Conservation (phyloP, 2,113 vertebrate species). For the Cinclus mexicanus region DNA sequence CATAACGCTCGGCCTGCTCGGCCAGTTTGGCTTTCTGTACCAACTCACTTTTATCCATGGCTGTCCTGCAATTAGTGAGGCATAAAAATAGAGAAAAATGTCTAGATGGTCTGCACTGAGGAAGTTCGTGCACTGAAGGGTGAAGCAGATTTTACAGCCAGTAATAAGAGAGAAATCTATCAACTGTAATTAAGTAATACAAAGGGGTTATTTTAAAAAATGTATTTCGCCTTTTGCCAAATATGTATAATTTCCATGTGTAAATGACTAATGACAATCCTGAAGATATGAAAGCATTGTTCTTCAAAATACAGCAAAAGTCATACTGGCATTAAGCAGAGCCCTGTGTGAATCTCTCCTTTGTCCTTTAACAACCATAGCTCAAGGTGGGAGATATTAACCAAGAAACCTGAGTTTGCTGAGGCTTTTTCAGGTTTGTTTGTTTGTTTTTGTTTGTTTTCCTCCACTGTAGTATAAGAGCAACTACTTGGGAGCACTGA, state of each 20-base stretch:
- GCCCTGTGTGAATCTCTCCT: not conserved
- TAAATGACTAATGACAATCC: not conserved
- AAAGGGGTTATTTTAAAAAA: not conserved
- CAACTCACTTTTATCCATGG: slow-evolving; percentile 97
- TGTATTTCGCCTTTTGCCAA: not conserved
- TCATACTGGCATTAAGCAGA: not conserved
- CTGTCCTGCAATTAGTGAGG: slow-evolving; percentile 67
- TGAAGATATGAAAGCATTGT: not conserved
- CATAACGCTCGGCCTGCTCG: slow-evolving; percentile 97
- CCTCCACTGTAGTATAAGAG: not conserved
- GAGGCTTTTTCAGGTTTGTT: not conserved
- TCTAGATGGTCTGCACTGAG: not conserved
- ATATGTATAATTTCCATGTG: not conserved
- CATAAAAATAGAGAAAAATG: not conserved
- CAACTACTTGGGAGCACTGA: not conserved
- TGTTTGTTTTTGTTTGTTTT: not conserved
- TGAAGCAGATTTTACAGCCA: not conserved
- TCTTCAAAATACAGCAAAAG: not conserved
- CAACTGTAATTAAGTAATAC: not conserved
- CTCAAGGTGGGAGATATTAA: not conserved
- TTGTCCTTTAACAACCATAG: not conserved
- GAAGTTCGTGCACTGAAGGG: not conserved
- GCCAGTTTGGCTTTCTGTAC: slow-evolving; percentile 98
- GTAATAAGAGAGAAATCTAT: not conserved
- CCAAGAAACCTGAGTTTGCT: not conserved